Conservation (phyloP, 1,140 invertebrate genomes). For the Meloidogyne floridensis region DNA sequence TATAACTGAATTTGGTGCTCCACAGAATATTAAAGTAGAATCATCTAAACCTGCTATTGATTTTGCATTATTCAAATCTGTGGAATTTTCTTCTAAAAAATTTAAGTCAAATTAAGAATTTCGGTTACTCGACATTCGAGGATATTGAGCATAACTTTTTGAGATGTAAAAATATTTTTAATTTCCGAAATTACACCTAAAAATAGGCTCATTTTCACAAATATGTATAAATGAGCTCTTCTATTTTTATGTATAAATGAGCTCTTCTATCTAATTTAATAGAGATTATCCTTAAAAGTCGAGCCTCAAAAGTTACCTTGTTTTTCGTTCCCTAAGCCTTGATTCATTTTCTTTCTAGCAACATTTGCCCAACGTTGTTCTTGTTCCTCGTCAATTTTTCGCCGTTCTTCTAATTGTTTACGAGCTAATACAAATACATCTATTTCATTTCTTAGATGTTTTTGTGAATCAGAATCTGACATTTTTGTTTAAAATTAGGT, state of each 20-base stretch:
- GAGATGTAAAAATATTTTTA: background rate
- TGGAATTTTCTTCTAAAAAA: slow-evolving; percentile 4
- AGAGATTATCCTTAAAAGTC: too few relatives aligned
- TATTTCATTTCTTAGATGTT: background rate
- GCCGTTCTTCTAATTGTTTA: slow-evolving; percentile 6
- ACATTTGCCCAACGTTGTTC: background rate
- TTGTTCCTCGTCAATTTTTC: slow-evolving; percentile 14
- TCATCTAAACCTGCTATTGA: background rate
- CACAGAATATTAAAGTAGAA: slow-evolving; percentile 7
- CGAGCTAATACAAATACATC: slow-evolving; percentile 15
- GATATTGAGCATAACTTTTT: too few relatives aligned
- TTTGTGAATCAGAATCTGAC: background rate
- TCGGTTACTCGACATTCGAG: too few relatives aligned
- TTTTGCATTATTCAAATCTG: background rate
- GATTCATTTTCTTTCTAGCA: background rate
- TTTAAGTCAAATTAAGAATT: background rate
- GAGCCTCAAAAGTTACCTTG: too few relatives aligned
- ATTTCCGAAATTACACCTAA: too few relatives aligned
- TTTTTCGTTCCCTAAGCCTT: too few relatives aligned
- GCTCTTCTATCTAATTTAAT: too few relatives aligned
- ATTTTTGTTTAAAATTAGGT: background rate
- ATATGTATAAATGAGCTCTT: too few relatives aligned
- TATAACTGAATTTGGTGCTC: background rate
- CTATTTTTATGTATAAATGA: too few relatives aligned
- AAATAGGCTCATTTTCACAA: too few relatives aligned